Evolutionary conservation across 53 echinoderm and acorn worm genomes (phyloP).

Genomic region (Holothuria leucospilota): DNA sequence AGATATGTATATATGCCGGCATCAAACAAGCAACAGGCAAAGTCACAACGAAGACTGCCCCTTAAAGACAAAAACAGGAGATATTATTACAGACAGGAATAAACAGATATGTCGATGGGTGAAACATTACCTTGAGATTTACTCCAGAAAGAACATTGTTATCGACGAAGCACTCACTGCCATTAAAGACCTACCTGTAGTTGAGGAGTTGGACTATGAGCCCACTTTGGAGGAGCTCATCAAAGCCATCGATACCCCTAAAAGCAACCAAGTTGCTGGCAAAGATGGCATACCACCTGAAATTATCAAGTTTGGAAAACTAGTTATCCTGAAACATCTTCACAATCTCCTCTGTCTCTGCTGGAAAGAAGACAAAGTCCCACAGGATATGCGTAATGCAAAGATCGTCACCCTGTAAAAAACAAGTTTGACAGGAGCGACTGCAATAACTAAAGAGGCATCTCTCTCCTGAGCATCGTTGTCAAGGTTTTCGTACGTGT

Average conservation of each 20-base stretch:
- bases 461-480: constrained; percentile 61
- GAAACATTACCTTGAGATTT: constrained; percentile 34
- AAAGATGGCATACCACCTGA: no score
- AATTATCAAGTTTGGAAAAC: not conserved
- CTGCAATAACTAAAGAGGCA: constrained; percentile 66
- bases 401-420: constrained; percentile 66
- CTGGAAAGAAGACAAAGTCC: constrained; percentile 55
- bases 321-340: not conserved
- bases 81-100: constrained; percentile 31
- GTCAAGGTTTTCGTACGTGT: constrained; percentile 55
- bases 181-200: constrained; percentile 1
- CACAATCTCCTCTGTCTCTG: constrained; percentile 56
- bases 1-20: constrained; percentile 51
- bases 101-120: constrained; percentile 26
- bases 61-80: constrained; percentile 35
- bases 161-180: not conserved
- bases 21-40: constrained; percentile 52
- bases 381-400: constrained; percentile 56
- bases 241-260: constrained; percentile 6
- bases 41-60: constrained; percentile 36
- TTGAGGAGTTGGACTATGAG: constrained; percentile 31
- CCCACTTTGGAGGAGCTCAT: not conserved
- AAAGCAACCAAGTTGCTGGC: not conserved
- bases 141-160: no score
- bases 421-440: constrained; percentile 57